Conservation (phyloP, 2,113 vertebrate species). For the Hemibagrus wyckioides region DNA sequence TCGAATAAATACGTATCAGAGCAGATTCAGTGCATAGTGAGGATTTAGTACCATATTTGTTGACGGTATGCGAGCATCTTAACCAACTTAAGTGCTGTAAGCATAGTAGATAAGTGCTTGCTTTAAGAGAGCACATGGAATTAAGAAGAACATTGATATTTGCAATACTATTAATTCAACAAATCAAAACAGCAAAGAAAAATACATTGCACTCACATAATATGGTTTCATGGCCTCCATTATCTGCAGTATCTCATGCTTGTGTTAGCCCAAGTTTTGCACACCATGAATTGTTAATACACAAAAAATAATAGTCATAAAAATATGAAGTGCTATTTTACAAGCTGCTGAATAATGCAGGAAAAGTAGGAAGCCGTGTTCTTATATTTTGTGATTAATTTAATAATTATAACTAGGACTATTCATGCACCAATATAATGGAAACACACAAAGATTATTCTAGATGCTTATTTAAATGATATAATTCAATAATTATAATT, state of each 20-base stretch:
- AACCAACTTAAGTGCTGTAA: background rate
- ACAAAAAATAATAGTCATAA: too few species aligned
- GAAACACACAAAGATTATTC: background rate
- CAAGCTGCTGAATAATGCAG: too few species aligned
- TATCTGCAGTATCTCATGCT: too few species aligned
- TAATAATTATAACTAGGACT: background rate
- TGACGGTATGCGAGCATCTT: background rate
- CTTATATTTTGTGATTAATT: background rate
- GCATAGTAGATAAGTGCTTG: background rate
- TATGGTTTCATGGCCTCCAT: too few species aligned
- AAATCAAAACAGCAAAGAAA: background rate
- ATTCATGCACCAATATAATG: background rate
- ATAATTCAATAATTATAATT: too few species aligned
- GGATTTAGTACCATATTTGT: background rate
- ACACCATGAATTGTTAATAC: too few species aligned
- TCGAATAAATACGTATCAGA: background rate
- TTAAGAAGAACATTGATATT: background rate
- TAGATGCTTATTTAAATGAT: background rate
- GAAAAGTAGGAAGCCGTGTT: too few species aligned
- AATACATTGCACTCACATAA: background rate
- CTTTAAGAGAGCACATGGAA: background rate
- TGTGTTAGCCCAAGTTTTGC: too few species aligned
- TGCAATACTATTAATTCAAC: background rate
- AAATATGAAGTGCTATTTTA: too few species aligned
- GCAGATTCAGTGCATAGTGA: background rate